These are phyloP conservation scores for Accipiter virgatus DNA, from an alignment of 2,113 vertebrate species.

Conservation along the genomic window DNA sequence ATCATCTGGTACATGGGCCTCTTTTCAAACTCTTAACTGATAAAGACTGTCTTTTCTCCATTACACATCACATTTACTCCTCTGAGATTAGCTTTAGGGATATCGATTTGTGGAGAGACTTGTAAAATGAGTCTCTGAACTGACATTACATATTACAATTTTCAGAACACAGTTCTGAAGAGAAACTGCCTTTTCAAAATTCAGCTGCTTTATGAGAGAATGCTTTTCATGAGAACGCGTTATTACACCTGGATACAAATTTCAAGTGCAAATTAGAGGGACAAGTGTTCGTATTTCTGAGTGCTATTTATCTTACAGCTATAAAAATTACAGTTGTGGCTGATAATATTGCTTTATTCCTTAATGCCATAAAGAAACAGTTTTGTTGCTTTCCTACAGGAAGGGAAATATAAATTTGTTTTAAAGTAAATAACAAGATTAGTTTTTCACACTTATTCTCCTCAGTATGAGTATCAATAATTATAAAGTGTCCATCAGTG, in stretches of 20 bases:
- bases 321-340: not conserved
- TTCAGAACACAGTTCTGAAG: not conserved
- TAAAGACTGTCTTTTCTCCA: not conserved
- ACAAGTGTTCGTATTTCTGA: not conserved
- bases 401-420: not conserved
- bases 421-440: not conserved
- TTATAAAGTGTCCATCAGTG: not conserved
- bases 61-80: not conserved
- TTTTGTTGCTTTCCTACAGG: not conserved
- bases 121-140: not conserved
- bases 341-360: not conserved
- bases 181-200: not conserved
- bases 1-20: rapidly evolving
- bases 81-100: not conserved
- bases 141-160: not conserved
- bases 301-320: not conserved
- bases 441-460: not conserved
- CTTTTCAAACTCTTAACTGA: not conserved
- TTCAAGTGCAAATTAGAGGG: not conserved
- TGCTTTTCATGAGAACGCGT: rapidly evolving
- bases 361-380: not conserved
- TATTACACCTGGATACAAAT: not conserved
- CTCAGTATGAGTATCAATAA: not conserved
- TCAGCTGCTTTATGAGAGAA: not conserved
- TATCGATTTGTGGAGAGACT: not conserved